Conservation (phyloP, 2,797 vertebrate genomes). For the Anabas testudineus region DNA sequence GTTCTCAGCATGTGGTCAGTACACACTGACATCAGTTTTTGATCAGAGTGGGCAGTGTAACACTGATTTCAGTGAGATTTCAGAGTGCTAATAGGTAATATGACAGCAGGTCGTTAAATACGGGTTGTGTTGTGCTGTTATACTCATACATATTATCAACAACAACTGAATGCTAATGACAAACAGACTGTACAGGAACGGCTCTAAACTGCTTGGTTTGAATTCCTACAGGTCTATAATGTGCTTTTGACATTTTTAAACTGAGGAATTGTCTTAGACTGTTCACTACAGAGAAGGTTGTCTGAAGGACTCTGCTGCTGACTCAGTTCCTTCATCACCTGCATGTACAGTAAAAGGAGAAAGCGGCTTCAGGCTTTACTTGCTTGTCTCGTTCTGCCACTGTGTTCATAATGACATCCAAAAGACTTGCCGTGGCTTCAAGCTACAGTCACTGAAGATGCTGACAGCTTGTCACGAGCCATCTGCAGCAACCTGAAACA, state of each 20-base stretch:
- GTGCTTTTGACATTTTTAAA: background rate
- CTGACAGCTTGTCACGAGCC: constrained; percentile 15
- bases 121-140: background rate
- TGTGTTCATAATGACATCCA: constrained; percentile 17
- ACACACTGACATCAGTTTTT: background rate
- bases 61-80: too few relatives aligned
- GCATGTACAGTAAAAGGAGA: background rate
- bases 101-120: too few relatives aligned
- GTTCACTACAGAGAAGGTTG: background rate
- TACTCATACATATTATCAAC: background rate
- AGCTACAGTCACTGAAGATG: constrained; percentile 7
- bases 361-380: constrained; percentile 7
- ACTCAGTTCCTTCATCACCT: constrained; percentile 2
- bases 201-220: background rate
- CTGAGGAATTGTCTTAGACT: background rate
- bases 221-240: background rate
- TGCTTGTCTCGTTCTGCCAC: background rate
- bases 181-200: background rate
- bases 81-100: too few relatives aligned
- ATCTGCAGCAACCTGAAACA: constrained; percentile 13
- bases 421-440: constrained; percentile 11
- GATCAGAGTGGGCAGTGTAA: background rate
- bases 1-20: background rate
- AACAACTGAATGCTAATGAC: background rate
- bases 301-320: constrained; percentile 16